Evolutionary conservation across 1,140 invertebrate genomes (phyloP), one percentile per base, ranked within the genome.

Genomic region (Mactra quadrangularis): DNA sequence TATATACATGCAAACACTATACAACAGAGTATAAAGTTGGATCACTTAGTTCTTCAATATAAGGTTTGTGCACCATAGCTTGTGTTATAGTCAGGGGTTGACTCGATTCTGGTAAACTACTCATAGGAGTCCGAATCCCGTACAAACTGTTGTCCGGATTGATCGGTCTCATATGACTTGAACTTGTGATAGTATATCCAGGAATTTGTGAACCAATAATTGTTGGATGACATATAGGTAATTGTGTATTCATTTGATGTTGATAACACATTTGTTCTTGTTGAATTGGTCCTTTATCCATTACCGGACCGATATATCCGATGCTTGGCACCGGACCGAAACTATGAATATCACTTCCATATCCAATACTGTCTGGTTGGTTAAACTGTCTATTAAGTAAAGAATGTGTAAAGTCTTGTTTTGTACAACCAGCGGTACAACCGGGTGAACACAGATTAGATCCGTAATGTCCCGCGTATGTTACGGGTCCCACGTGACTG

Each of bases 1-100:
- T 41, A 7, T 41, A 7, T 7, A n/a, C 2, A 35, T 19, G 17
- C 2, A 60, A 77, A 33, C 53, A 64, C 62, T 68, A 81, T 17
- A 81, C 77, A 81, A 75, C 79, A 41, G 70, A 74, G 41, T 50
- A 82, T 6, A 82, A 41, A 13, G 38, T 55, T 27, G 79, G 68
- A 52, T 82, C 79, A 62, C 79, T 60, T 4, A 82, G 41, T 55
- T 74, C 70, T 41, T 82, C 79, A 29, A 66, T 75, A 35, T 74
- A 82, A 27, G 79, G 68, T 59, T 66, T 74, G 38, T 82, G 79
- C 57, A 82, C 70, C 79, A 82, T 74, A 13, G 71, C 79, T 74
- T 74, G 70, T 22, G 79, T 82, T 29, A 74, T 66, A 27, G 31
- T 82, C 17, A 74, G 57, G 47, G 68, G 50, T n/a, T 33, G 60